Conservation (phyloP, 2,797 vertebrate species). For the Mormyrus hasselquistii region DNA sequence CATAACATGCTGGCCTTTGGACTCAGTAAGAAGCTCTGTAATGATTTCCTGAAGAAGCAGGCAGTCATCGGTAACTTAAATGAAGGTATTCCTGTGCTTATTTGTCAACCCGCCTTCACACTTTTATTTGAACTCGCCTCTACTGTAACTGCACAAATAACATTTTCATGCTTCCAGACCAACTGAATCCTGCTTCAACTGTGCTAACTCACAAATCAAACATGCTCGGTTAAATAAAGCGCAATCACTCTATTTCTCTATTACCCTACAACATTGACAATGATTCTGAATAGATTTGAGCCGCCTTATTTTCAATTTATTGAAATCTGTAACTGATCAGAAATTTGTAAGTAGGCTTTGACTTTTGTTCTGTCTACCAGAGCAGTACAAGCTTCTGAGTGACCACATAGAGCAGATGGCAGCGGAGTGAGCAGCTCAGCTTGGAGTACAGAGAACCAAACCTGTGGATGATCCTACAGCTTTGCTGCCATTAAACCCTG, state of each 20-base stretch:
- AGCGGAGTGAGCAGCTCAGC: conserved; percentile 57
- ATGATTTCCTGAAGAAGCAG: conserved; percentile 94
- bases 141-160: neutral
- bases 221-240: neutral
- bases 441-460: neutral
- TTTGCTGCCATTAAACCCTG: neutral
- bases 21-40: conserved; percentile 86
- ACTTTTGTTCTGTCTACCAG: conserved; percentile 50
- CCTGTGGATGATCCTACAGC: neutral
- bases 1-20: conserved; percentile 97
- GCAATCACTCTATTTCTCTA: neutral
- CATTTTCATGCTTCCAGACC: neutral
- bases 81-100: conserved; percentile 65
- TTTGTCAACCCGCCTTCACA: neutral
- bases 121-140: neutral
- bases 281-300: neutral
- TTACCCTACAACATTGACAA: neutral
- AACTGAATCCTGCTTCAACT: neutral
- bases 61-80: conserved; percentile 89
- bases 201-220: neutral
- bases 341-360: neutral
- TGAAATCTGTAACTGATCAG: neutral
- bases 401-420: conserved; percentile 95
- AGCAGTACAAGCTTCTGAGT: conserved; percentile 89
- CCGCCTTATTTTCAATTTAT: neutral